Evolutionary conservation across 2,888 invertebrate species (phyloP).

Genomic region (Hartigia nigra): DNA sequence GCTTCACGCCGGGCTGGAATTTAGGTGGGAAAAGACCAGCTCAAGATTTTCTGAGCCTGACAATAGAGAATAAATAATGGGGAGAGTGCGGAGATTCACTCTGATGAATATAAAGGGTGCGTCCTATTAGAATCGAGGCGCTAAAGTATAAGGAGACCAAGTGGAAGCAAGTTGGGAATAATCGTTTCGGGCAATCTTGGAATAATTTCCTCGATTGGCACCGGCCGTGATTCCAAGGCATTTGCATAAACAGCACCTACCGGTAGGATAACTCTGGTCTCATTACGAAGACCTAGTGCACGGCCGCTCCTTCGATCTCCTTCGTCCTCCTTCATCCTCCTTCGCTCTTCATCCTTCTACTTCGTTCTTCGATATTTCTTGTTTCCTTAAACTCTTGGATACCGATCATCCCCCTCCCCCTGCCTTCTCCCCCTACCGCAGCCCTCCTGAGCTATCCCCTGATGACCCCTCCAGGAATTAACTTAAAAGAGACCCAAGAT

Average conservation of each 20-base stretch:
- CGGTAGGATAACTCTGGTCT: constrained; percentile 27
- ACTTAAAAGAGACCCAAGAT: neutral
- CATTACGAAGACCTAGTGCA: constrained; percentile 19
- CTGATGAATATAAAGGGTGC: neutral
- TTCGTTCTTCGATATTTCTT: neutral
- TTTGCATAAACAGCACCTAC: constrained; percentile 44
- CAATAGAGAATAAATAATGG: neutral
- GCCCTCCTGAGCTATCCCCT: neutral
- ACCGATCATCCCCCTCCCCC: neutral
- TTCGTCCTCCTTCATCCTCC: constrained; percentile 4
- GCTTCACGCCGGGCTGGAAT: neutral
- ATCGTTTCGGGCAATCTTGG: constrained; percentile 27
- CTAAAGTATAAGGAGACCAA: neutral
- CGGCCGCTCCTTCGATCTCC: constrained; percentile 16
- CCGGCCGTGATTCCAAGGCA: constrained; percentile 19
- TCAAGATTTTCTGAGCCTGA: neutral
- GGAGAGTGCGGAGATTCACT: neutral
- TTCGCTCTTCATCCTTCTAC: neutral
- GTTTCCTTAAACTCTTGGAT: neutral
- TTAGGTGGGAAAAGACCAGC: neutral
- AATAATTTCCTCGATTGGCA: constrained; percentile 6
- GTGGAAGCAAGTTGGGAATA: constrained; percentile 28
- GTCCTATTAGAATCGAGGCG: neutral
- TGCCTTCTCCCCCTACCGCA: neutral
- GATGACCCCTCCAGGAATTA: neutral